Evolutionary conservation across 2,888 invertebrate genomes (phyloP).

Genomic region (Lucinisca nassula): DNA sequence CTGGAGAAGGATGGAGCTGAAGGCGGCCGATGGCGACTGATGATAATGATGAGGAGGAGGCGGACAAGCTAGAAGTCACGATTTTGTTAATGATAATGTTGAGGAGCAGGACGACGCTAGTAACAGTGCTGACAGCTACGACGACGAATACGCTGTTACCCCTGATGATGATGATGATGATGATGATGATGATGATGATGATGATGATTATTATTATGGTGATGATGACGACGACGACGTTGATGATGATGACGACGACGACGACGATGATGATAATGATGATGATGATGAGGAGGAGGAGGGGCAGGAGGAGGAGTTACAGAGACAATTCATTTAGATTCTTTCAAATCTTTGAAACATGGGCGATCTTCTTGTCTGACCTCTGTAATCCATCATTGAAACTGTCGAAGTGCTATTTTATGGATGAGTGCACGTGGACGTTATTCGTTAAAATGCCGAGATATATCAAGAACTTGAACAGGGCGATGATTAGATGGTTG

Average conservation of each 20-base stretch:
- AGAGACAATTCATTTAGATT: background rate
- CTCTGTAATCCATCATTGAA: background rate
- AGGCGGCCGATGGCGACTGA: no score
- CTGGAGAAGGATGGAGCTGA: no score
- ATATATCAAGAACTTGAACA: no score
- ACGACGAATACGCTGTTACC: background rate
- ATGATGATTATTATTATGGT: no score
- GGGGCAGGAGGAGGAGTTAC: no score
- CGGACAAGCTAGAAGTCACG: no score
- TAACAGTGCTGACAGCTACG: background rate
- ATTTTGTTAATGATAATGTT: background rate
- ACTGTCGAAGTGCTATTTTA: no score
- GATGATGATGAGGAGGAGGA: no score
- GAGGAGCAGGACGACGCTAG: background rate
- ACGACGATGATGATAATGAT: slow-evolving; percentile 6
- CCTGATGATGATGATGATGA: background rate
- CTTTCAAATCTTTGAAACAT: background rate
- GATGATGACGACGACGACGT: slow-evolving; percentile 6
- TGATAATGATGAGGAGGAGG: no score
- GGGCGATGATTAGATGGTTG: no score
- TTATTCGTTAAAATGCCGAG: no score
- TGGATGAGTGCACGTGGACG: no score
- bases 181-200: background rate
- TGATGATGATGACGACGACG: slow-evolving; percentile 4
- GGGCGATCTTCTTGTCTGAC: background rate